A percentile compares a stretch with the other conserved stretches of the same genome.
phyloP scores from a whole-genome alignment of 2,888 invertebrate species.

The Dioctria rufipes region DNA sequence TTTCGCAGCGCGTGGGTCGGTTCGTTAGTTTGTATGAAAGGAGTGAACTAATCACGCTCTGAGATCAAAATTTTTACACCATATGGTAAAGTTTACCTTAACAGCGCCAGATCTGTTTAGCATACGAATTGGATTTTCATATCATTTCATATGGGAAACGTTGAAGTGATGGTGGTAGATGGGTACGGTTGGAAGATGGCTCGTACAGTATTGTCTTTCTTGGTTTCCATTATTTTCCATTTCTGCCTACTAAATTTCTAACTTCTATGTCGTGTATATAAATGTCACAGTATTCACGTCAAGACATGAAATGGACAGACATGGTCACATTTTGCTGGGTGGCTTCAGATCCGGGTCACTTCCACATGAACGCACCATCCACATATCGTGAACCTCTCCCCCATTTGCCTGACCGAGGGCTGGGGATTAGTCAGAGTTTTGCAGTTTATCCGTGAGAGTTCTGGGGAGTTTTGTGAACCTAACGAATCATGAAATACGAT shows the following conservation, averaged over 20 bases:
- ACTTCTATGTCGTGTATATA: constrained; percentile 9
- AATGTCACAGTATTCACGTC: constrained; percentile 29
- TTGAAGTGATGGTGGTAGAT: not conserved
- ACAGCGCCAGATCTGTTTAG: constrained; percentile 12
- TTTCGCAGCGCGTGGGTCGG: not conserved
- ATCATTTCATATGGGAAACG: not conserved
- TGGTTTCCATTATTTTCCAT: not conserved
- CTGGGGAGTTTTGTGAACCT: constrained; percentile 60
- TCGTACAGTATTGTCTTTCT: not conserved
- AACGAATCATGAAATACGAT: constrained; percentile 64
- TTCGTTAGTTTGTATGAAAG: constrained; percentile 10
- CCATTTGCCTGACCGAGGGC: constrained; percentile 20
- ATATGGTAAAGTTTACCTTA: not conserved
- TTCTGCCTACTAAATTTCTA: constrained; percentile 14
- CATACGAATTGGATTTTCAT: constrained; percentile 42
- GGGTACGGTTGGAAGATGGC: not conserved
- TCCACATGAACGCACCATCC: constrained; percentile 49
- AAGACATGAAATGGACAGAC: constrained; percentile 34
- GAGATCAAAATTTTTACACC: constrained; percentile 18
- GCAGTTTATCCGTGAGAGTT: constrained; percentile 46
- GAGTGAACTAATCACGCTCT: constrained; percentile 14
- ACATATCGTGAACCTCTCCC: constrained; percentile 36
- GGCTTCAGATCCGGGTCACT: constrained; percentile 28
- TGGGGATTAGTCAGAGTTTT: constrained; percentile 38
- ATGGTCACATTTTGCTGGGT: constrained; percentile 36